Conservation (phyloP, 2,797 vertebrate species). For the Urocyon cinereoargenteus region DNA sequence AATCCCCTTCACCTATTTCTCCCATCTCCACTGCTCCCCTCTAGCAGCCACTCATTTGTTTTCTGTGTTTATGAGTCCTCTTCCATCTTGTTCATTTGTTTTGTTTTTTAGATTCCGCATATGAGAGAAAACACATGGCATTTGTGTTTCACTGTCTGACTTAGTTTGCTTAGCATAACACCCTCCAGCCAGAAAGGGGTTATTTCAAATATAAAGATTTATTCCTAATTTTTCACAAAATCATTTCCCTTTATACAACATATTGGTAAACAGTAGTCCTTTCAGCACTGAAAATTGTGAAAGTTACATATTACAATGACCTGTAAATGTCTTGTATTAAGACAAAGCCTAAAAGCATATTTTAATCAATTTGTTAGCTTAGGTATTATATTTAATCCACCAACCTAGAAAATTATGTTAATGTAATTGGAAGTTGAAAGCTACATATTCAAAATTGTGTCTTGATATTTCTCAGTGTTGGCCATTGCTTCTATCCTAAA, state of each 20-base stretch:
- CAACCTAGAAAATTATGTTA: not conserved
- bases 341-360: conserved; percentile 15
- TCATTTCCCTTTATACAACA: conserved; percentile 49
- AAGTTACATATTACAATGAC: not conserved
- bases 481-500: conserved; percentile 2
- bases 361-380: conserved; percentile 17
- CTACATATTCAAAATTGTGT: not conserved
- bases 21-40: not conserved
- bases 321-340: conserved; percentile 43
- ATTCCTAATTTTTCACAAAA: conserved; percentile 53
- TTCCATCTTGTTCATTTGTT: not conserved
- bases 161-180: not conserved
- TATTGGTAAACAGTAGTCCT: not conserved
- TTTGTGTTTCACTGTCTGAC: not conserved
- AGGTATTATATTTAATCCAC: conserved; percentile 15
- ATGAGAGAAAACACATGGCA: not conserved
- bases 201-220: conserved; percentile 55
- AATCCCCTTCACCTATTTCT: not conserved
- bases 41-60: not conserved
- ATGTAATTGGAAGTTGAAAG: conserved; percentile 48
- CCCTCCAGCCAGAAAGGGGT: not conserved
- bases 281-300: conserved; percentile 27
- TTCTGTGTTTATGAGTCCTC: not conserved
- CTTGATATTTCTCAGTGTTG: conserved; percentile 5
- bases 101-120: not conserved